Conservation (phyloP, 1,140 invertebrate species). For the Hydropsyche tenuis region DNA sequence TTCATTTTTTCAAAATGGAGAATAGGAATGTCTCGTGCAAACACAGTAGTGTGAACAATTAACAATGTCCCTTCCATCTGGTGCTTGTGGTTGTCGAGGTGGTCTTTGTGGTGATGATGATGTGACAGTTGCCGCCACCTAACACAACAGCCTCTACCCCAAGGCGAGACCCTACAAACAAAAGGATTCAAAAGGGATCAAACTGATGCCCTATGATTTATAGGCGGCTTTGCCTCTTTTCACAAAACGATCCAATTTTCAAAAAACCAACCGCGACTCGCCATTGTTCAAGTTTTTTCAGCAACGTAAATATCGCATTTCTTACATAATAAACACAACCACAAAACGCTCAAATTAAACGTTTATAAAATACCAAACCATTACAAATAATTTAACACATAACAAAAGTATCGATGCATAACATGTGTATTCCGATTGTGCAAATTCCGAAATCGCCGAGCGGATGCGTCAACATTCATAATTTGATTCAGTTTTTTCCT, state of each 20-base stretch:
- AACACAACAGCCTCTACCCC: conserved; percentile 14
- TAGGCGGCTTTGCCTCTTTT: neutral
- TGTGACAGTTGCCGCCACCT: conserved; percentile 22
- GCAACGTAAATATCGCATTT: conserved; percentile 7
- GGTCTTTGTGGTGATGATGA: conserved; percentile 27
- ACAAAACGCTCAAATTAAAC: neutral
- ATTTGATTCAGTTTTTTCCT: neutral
- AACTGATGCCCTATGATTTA: conserved; percentile 8
- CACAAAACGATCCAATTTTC: neutral
- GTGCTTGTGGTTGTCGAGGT: neutral
- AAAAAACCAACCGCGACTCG: neutral
- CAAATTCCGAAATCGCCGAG: conserved; percentile 3
- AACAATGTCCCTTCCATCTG: conserved; percentile 5
- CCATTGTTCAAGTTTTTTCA: conserved; percentile 2
- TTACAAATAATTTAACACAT: too few relatives aligned
- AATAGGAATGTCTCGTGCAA: conserved; percentile 10
- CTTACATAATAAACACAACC: neutral
- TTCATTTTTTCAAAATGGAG: neutral
- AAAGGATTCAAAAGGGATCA: conserved; percentile 9
- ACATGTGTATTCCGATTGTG: too few relatives aligned
- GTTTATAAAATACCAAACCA: too few relatives aligned
- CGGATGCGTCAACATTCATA: too few relatives aligned
- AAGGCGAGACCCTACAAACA: neutral
- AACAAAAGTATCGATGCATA: too few relatives aligned
- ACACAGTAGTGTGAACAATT: conserved; percentile 14